Conservation (phyloP, 2,797 vertebrate genomes). For the Lepus townsendii region DNA sequence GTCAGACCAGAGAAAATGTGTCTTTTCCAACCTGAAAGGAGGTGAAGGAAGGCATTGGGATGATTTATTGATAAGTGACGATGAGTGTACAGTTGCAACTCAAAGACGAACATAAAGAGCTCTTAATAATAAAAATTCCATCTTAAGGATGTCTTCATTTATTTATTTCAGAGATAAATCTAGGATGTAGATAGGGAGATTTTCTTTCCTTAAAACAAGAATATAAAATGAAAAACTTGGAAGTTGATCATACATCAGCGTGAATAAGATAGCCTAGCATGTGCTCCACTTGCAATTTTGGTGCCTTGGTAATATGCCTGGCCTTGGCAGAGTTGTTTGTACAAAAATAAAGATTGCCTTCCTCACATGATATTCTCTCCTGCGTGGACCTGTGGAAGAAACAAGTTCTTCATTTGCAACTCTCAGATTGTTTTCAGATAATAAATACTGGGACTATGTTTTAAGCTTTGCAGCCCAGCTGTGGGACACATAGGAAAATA, state of each 20-base stretch:
- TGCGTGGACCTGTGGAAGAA: background rate
- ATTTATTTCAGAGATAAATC: slow-evolving; percentile 77
- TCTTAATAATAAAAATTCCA: slow-evolving; percentile 74
- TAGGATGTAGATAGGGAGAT: background rate
- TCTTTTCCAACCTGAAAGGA: slow-evolving; percentile 33
- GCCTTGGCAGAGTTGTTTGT: background rate
- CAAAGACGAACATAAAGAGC: slow-evolving; percentile 70
- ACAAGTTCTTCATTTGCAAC: background rate
- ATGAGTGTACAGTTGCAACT: slow-evolving; percentile 64
- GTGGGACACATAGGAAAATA: background rate
- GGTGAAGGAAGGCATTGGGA: slow-evolving; percentile 79
- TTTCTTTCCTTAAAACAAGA: slow-evolving; percentile 64
- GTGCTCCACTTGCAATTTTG: background rate
- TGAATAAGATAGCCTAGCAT: background rate
- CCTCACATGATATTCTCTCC: background rate
- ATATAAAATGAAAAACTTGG: slow-evolving; percentile 48
- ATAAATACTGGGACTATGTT: background rate
- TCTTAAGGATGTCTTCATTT: slow-evolving; percentile 65
- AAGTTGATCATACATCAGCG: slow-evolving; percentile 37
- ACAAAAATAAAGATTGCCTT: background rate
- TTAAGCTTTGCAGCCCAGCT: background rate
- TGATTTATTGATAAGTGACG: slow-evolving; percentile 84
- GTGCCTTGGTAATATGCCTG: background rate
- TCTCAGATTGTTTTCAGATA: slow-evolving; percentile 11
- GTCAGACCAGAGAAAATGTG: slow-evolving; percentile 74